Evolutionary conservation across 2,888 invertebrate species (phyloP).

Genomic region (Aleiodes testaceus): DNA sequence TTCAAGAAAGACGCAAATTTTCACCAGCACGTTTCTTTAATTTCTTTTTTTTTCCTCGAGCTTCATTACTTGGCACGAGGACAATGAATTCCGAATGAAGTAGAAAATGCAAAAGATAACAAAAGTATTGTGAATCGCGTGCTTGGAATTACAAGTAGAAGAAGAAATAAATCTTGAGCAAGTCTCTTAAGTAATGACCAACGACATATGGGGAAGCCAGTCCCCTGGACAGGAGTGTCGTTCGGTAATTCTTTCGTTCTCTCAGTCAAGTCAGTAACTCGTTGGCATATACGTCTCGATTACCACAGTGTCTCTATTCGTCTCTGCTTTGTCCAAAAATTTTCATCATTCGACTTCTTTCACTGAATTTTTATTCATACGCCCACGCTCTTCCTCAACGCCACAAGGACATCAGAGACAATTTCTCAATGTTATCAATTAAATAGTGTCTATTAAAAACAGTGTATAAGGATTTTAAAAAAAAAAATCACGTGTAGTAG

Average conservation of each 20-base stretch:
- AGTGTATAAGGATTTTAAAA: background rate
- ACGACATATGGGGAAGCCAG: conserved; percentile 22
- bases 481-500: conserved; percentile 17
- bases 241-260: conserved; percentile 13
- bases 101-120: conserved; percentile 7
- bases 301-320: conserved; percentile 14
- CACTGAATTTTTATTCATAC: conserved; percentile 22
- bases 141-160: background rate
- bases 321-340: background rate
- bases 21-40: too few species aligned
- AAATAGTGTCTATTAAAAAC: too few species aligned
- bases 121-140: conserved; percentile 1
- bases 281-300: conserved; percentile 35
- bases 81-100: background rate
- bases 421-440: background rate
- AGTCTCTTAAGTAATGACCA: conserved; percentile 55
- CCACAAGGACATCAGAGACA: conserved; percentile 22
- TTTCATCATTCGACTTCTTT: conserved; percentile 7
- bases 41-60: too few species aligned
- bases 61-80: background rate
- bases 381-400: conserved; percentile 6
- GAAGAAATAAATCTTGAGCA: conserved; percentile 52
- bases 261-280: conserved; percentile 42
- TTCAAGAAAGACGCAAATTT: too few species aligned
- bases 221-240: conserved; percentile 7